phyloP scores from a whole-genome alignment of 2,888 invertebrate genomes.

The Nasonovia ribisnigri region DNA sequence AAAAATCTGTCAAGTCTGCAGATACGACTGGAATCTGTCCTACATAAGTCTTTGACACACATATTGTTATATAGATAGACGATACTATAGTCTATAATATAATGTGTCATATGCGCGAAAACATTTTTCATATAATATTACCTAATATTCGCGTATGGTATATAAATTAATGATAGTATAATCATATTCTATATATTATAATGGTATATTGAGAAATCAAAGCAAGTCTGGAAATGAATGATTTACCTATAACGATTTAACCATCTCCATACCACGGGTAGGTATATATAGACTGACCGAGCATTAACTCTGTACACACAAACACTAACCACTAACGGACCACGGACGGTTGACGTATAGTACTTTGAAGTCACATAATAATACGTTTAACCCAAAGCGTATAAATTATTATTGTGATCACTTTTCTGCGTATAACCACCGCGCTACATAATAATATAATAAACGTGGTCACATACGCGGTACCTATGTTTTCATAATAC shows the following conservation, averaged over 20 bases:
- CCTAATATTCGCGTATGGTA: background rate
- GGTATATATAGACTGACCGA: background rate
- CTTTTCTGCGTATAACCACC: background rate
- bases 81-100: background rate
- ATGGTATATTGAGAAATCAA: background rate
- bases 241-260: background rate
- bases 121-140: background rate
- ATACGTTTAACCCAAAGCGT: background rate
- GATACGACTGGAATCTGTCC: no score
- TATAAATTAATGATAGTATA: background rate
- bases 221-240: background rate
- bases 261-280: background rate
- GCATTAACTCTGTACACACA: background rate
- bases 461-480: background rate
- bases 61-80: background rate
- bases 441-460: background rate
- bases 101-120: background rate
- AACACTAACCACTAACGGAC: background rate
- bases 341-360: background rate
- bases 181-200: background rate
- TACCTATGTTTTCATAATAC: no score
- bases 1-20: no score
- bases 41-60: no score
- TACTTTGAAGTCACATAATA: background rate
- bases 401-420: constrained; percentile 6